Percentiles rank a stretch among this genome's conserved stretches.
Evolutionary conservation across 92 coral and sea anemone genomes (phyloP).

Genomic region (Porites divaricata): DNA sequence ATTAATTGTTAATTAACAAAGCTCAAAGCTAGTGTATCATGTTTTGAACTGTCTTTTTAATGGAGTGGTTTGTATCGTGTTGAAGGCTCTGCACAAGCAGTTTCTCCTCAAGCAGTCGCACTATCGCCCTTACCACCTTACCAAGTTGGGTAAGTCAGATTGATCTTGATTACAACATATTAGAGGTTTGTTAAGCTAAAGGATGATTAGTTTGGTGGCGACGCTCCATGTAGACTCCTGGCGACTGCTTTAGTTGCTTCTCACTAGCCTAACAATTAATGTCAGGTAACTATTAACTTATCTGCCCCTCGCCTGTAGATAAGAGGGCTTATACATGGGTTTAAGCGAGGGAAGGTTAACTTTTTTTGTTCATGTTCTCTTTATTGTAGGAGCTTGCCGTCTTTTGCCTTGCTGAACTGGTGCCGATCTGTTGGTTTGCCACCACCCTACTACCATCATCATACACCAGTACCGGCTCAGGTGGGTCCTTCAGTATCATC

Average conservation of each 20-base stretch:
- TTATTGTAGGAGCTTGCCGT: slow-evolving; percentile 34
- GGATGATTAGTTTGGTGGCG: too few species aligned
- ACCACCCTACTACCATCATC: slow-evolving; percentile 61
- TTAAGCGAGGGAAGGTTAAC: too few species aligned
- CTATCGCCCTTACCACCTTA: slow-evolving; percentile 19
- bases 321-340: too few species aligned
- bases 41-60: neutral
- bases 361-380: slow-evolving; percentile 1
- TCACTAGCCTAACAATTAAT: too few species aligned
- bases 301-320: too few species aligned
- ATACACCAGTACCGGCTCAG: slow-evolving; percentile 37
- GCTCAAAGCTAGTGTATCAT: neutral
- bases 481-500: slow-evolving; percentile 54
- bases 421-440: slow-evolving; percentile 68
- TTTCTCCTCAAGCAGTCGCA: neutral
- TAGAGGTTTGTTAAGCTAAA: too few species aligned
- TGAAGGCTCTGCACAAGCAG: slow-evolving; percentile 16
- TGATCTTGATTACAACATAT: too few species aligned
- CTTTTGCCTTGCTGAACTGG: slow-evolving; percentile 53
- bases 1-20: too few species aligned
- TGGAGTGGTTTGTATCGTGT: neutral
- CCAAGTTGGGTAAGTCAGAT: slow-evolving; percentile 22
- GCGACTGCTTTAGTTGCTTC: too few species aligned
- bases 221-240: too few species aligned
- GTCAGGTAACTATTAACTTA: too few species aligned